phyloP scores from a whole-genome alignment of 2,113 vertebrate genomes.

The Neolamprologus hecqui region DNA sequence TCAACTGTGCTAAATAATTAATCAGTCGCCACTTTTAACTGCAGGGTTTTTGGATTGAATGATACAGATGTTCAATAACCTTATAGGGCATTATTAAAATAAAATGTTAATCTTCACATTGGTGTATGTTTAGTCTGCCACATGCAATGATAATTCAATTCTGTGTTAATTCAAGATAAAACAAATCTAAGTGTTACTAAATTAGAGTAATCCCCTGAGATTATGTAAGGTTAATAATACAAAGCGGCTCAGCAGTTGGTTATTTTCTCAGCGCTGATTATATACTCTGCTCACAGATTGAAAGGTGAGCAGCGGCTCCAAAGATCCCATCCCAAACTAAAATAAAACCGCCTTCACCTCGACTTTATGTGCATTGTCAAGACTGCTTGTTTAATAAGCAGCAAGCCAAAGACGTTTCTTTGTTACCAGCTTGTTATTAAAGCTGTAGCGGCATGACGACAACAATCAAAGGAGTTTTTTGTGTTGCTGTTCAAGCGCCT shows the following conservation, averaged over 20 bases:
- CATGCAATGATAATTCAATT: background rate
- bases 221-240: background rate
- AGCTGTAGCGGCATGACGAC: constrained; percentile 33
- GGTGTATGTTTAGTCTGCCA: background rate
- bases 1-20: background rate
- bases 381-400: constrained; percentile 37
- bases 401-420: constrained; percentile 10
- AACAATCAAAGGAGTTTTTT: constrained; percentile 36
- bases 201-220: background rate
- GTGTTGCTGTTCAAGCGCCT: constrained; percentile 16
- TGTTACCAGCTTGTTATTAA: constrained; percentile 47
- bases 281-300: background rate
- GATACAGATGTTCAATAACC: background rate
- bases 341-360: background rate
- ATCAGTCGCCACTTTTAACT: background rate
- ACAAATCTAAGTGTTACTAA: background rate
- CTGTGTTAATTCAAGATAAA: background rate
- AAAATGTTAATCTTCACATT: background rate
- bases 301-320: background rate
- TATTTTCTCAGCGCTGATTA: background rate
- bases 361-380: background rate
- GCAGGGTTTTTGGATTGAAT: background rate
- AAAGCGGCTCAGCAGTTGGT: background rate
- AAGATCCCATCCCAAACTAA: background rate
- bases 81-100: background rate